Base-by-base conservation (phyloP, 2,797 vertebrate genomes). In the Coreius guichenoti region DNA sequence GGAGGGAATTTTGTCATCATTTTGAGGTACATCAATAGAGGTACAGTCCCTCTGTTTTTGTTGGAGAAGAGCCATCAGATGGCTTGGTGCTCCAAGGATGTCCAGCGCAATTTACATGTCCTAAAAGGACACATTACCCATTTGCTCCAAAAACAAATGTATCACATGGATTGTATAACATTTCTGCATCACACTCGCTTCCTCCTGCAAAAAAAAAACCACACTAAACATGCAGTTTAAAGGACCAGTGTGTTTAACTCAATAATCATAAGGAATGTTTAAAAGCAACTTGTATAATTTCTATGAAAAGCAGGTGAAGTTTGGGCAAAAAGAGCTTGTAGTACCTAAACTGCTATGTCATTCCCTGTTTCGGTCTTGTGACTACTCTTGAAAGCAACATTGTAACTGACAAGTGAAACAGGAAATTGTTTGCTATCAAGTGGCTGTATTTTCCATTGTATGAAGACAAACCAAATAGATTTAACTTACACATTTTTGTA, bases 41-140 rank as follows among this genome's bases (percentile, higher is more conserved):
- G 81, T 74, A 69, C n/a, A 45, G 33, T 13, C 31, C 45, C 26
- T 12, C 70, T 77, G 36, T 39, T 81, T 68, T 80, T 84, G 11
- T 81, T 75, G 80, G 75, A 86, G 80, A 56, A 79, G 84, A 45
- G 82, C 80, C 86, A 81, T 77, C 75, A 61, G 51, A 74, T 77
- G 81, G 47, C 79, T 65, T 31, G 83, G 63, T 65, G 81, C 86
- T 87, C 81, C 85, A 88, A 86, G 61, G 83, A 85, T 72, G 63
- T 76, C 76, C 63, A 85, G 39, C 49, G 51, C 36, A 75, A 74
- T 75, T 78, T 80, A n/a, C 39, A 3, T n/a, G 0, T 31, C 26
- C 14, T 31, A 51, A 69, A 75, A 26, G 23, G 58, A 67, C 23
- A 78, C 8, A 33, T 23, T 47, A 58, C 21, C 21, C 63, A 54